Conservation (phyloP, 2,797 vertebrate species). For the Euphonia xanthogaster region DNA sequence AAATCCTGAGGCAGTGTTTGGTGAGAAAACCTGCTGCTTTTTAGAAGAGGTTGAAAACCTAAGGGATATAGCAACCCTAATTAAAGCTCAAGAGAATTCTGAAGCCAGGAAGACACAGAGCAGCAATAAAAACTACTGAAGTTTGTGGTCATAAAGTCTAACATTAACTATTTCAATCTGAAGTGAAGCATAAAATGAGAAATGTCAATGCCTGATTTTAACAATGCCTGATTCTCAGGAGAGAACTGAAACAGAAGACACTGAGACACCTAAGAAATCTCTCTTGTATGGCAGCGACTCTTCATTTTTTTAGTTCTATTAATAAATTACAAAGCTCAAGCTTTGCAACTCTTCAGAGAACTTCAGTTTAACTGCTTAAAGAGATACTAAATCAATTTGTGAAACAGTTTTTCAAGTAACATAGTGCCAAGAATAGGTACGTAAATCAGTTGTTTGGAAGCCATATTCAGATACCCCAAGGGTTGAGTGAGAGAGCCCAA, state of each 20-base stretch:
- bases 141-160: conserved; percentile 18
- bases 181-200: conserved; percentile 35
- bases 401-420: neutral
- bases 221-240: neutral
- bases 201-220: conserved; percentile 32
- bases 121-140: conserved; percentile 12
- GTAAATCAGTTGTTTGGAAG: neutral
- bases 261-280: neutral
- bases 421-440: neutral
- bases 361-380: neutral
- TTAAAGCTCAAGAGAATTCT: conserved; percentile 57
- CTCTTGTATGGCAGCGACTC: neutral
- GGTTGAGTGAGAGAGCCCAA: neutral
- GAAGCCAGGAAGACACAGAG: neutral
- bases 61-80: conserved; percentile 19
- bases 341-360: conserved; percentile 4
- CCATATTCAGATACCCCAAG: neutral
- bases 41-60: neutral
- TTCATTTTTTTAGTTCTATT: neutral
- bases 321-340: conserved; percentile 1
- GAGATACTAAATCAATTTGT: conserved; percentile 23
- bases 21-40: conserved; percentile 18
- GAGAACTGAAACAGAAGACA: neutral
- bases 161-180: conserved; percentile 1
- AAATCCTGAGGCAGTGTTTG: neutral